phyloP scores from a whole-genome alignment of 2,888 invertebrate species.

The Eupeodes latifasciatus region DNA sequence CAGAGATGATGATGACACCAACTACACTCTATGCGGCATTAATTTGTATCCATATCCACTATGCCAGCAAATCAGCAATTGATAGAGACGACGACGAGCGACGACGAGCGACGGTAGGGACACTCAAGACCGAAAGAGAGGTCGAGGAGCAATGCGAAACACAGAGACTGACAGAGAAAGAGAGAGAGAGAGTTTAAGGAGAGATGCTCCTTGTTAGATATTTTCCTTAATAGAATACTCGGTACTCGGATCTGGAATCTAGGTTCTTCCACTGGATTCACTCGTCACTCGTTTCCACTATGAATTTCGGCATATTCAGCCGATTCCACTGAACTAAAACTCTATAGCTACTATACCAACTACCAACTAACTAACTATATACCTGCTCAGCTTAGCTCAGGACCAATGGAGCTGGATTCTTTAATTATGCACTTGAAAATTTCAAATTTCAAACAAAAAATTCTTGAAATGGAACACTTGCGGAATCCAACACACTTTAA shows the following conservation, averaged over 20 bases:
- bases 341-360: slow-evolving; percentile 22
- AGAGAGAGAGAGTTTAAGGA: slow-evolving; percentile 26
- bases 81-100: slow-evolving; percentile 7
- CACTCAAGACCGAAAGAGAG: background rate
- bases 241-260: slow-evolving; percentile 58
- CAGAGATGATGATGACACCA: slow-evolving; percentile 72
- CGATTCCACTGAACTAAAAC: slow-evolving; percentile 75
- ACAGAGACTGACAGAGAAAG: slow-evolving; percentile 10
- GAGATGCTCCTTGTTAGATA: slow-evolving; percentile 50
- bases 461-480: slow-evolving; percentile 17
- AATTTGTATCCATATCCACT: slow-evolving; percentile 66
- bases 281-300: slow-evolving; percentile 62
- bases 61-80: slow-evolving; percentile 46
- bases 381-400: slow-evolving; percentile 26
- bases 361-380: background rate
- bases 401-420: slow-evolving; percentile 70
- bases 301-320: slow-evolving; percentile 71
- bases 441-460: slow-evolving; percentile 14
- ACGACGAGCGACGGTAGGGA: too few species aligned
- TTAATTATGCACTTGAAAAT: slow-evolving; percentile 75
- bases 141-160: background rate
- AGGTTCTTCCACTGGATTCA: slow-evolving; percentile 73
- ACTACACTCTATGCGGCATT: slow-evolving; percentile 72
- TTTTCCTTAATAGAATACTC: slow-evolving; percentile 56
- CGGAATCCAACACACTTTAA: slow-evolving; percentile 6